Base-by-base conservation (phyloP, 2,888 invertebrate species). In the Pristionchus exspectatus region DNA sequence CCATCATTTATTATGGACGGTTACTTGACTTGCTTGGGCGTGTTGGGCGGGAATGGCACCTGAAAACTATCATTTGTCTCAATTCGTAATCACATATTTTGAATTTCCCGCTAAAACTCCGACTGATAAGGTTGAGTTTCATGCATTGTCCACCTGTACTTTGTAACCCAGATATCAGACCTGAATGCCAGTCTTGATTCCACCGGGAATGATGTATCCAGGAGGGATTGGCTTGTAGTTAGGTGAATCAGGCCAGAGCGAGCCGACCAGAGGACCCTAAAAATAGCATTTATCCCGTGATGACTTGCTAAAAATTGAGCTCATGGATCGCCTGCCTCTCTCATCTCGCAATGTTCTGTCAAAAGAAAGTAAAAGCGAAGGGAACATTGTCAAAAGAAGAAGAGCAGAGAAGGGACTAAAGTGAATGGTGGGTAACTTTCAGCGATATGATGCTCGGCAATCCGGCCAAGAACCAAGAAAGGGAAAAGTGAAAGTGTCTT, bases 191-290 rank as follows among this genome's bases (percentile, higher is more conserved):
- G 77, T 44, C 77, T 77, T 38, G 44, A 77, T 77, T 14, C 77
- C 77, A 7, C 44, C 44, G 72, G 72, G 72, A 33, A 44, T 77
- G 77, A 44, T 50, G 21, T 84, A 84, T 12, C 84, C 84, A 4
- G 56, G 54, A 27, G 84, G 84, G 16, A 84, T 24, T 4, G 84
- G 56, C 21, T 63, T 30, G 66, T 56, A 86, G 86, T 86, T 66
- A 38, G 86, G 86, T 14, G 86, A 86, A 14, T 86, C 86, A n/a
- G 86, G 86, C 63, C 63, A 86, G 24, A n/a, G 86, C 21, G 86
- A 86, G 21, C 86, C 86, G 66, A 86, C 27, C 12, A 86, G 18
- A 1, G 86, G 86, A 2, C 86, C 84, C n/a, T 33, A 38, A 18
- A 33, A 14, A 38, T 14, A 2, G 0, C 7, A 33, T 74, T 38